Evolutionary conservation across 2,888 invertebrate species (phyloP).

Genomic region (Nomada goodeniana): DNA sequence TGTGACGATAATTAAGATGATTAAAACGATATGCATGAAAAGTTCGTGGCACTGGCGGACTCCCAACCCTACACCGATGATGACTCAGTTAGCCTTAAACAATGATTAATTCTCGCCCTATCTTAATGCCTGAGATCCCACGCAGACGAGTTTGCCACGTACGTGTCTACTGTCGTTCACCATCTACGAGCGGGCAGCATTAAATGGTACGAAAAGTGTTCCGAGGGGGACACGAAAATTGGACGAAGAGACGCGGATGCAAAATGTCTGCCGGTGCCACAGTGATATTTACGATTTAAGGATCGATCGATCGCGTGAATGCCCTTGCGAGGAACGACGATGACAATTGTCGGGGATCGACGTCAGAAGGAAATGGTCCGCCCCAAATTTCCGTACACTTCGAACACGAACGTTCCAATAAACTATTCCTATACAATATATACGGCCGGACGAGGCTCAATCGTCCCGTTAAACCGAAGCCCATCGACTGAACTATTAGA

Average conservation of each 20-base stretch:
- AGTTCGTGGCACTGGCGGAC: conserved; percentile 74
- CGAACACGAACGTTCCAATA: conserved; percentile 15
- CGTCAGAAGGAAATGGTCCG: conserved; percentile 27
- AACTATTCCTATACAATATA: neutral
- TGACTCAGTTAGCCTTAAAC: conserved; percentile 50
- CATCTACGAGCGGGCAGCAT: conserved; percentile 23
- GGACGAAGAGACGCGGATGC: conserved; percentile 14
- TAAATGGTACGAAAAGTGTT: conserved; percentile 6
- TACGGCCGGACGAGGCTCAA: neutral
- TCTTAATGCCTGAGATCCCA: conserved; percentile 73
- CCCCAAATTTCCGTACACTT: neutral
- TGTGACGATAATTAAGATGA: conserved; percentile 54
- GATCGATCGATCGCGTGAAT: conserved; percentile 60
- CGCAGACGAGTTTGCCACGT: conserved; percentile 48
- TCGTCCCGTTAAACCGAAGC: neutral
- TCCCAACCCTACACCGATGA: conserved; percentile 71
- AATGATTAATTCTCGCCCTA: conserved; percentile 13
- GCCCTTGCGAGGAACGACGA: conserved; percentile 62
- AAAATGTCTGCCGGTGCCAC: conserved; percentile 71
- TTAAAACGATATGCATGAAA: conserved; percentile 64
- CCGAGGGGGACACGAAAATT: neutral
- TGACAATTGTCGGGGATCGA: conserved; percentile 51
- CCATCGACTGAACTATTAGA: neutral
- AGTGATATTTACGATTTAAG: conserved; percentile 40
- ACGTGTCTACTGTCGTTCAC: conserved; percentile 23